Conservation (phyloP, 2,113 vertebrate genomes). For the Phalacrocorax carbo region DNA sequence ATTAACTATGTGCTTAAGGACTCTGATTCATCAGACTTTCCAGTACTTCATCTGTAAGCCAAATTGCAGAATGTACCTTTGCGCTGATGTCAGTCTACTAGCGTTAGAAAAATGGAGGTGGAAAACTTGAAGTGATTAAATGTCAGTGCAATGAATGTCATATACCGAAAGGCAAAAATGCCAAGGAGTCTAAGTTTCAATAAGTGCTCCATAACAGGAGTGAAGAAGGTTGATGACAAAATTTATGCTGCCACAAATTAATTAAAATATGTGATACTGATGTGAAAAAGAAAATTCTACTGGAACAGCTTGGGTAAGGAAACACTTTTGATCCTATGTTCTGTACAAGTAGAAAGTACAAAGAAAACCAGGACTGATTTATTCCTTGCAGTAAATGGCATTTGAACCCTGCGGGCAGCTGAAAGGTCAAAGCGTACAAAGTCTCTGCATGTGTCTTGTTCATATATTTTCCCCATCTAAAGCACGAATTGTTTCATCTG, state of each 20-base stretch:
- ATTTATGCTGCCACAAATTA: neutral
- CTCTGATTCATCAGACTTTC: neutral
- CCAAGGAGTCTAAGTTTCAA: neutral
- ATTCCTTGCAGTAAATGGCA: neutral
- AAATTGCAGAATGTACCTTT: neutral
- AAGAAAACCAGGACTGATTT: neutral
- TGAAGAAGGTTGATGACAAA: neutral
- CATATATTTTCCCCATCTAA: neutral
- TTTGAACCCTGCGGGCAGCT: neutral
- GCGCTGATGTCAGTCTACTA: neutral
- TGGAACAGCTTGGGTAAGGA: neutral
- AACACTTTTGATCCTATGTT: neutral
- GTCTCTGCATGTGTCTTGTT: neutral
- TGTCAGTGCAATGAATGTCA: neutral
- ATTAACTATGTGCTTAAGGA: neutral
- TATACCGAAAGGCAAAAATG: neutral
- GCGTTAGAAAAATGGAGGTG: neutral
- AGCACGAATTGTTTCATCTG: neutral
- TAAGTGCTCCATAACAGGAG: neutral
- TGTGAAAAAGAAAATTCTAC: neutral
- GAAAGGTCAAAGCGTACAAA: neutral
- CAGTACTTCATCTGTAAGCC: neutral
- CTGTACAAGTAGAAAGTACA: neutral
- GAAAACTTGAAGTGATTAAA: neutral
- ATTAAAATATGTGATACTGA: neutral